Evolutionary conservation across 2,113 vertebrate species (phyloP), one percentile per base, ranked within the genome.

Genomic region (Urocitellus parryii): DNA sequence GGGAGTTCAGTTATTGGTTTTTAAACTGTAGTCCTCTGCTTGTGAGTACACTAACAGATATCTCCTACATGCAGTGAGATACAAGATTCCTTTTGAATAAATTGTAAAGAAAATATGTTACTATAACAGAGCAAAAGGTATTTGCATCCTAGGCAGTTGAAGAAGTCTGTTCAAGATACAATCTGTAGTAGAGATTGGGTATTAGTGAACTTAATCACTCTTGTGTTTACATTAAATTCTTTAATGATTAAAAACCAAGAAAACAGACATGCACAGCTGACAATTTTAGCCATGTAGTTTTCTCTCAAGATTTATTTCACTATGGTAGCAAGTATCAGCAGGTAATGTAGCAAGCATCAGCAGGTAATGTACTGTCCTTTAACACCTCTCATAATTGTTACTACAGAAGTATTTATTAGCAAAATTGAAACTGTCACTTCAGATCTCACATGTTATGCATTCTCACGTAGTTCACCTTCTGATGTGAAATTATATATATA

Each of bases 211-310:
- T 37, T 70, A 87, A 70, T 82, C 39, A 51, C 29, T 81, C 70
- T 70, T 85, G 14, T 74, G 76, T 42, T 81, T n/a, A 39, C 2
- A 20, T 77, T 84, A 89, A 90, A 63, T 37, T 45, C 34, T 53
- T 42, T 97, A 97, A 95, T 98, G 91, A 96, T 97, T 96, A 93
- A 96, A 97, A 97, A 97, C 96, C 97, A 98, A 97, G 96, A 95
- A 95, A 98, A 98, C 80, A 93, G 87, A 95, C 68, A 81, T 24
- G 72, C 79, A 93, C 67, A 93, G 92, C 72, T 42, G 45, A 91
- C 84, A 93, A 91, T 97, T 90, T 95, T 74, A 95, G 68, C 65
- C 85, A 84, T 94, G 37, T 42, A 90, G 39, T 73, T 97, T 97
- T 70, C 77, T 97, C 42, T 94, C 81, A 76, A 96, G 77, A 80